phyloP scores from a whole-genome alignment of 1,140 invertebrate genomes.

The Vanessa atalanta region DNA sequence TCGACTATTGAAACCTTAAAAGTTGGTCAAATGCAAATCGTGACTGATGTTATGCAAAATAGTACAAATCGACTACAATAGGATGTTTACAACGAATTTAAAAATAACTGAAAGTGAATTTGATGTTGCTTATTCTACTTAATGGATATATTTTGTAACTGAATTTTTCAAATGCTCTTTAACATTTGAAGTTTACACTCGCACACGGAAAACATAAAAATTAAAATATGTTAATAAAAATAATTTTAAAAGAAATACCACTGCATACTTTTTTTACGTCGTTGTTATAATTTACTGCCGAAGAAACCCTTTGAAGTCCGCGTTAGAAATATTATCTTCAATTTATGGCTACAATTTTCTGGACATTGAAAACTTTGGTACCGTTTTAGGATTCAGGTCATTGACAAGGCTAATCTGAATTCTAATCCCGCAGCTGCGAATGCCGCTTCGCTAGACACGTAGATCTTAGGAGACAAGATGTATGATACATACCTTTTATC shows the following conservation, averaged over 20 bases:
- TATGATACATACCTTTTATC: neutral
- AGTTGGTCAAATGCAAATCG: constrained; percentile 54
- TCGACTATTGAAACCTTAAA: constrained; percentile 60
- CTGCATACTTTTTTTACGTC: neutral
- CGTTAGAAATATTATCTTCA: constrained; percentile 12
- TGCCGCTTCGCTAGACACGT: constrained; percentile 47
- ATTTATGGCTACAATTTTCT: constrained; percentile 37
- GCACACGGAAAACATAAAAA: neutral
- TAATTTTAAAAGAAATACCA: neutral
- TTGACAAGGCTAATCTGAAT: constrained; percentile 62
- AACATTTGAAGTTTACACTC: neutral
- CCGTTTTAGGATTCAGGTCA: constrained; percentile 56
- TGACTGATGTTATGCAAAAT: constrained; percentile 70
- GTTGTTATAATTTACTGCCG: neutral
- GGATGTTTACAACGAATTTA: constrained; percentile 47
- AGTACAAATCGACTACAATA: constrained; percentile 52
- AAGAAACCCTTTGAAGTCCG: constrained; percentile 28
- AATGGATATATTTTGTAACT: constrained; percentile 13
- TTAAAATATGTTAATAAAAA: neutral
- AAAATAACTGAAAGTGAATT: constrained; percentile 45
- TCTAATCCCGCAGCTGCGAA: constrained; percentile 53
- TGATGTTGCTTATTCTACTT: constrained; percentile 35
- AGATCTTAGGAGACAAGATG: constrained; percentile 16
- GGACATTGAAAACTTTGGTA: constrained; percentile 42
- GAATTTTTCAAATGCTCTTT: neutral